Percentiles rank a stretch among this genome's conserved stretches.
Conservation (phyloP, 2,888 invertebrate species). For the Molorchus minor region DNA sequence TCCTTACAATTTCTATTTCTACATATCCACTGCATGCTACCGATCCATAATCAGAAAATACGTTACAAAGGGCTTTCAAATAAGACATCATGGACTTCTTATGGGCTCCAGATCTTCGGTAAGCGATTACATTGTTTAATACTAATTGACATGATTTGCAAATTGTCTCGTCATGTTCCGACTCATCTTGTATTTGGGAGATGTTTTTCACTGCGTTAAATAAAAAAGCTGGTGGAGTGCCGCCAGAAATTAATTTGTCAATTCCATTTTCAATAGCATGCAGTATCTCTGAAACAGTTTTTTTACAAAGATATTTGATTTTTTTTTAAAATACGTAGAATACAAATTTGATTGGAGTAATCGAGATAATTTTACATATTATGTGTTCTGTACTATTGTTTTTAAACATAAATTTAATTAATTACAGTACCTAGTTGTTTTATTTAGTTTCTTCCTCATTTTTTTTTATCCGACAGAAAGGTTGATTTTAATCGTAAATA, state of each 20-base stretch:
- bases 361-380: too few relatives aligned
- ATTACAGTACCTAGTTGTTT: too few relatives aligned
- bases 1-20: slow-evolving; percentile 48
- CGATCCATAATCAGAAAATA: slow-evolving; percentile 40
- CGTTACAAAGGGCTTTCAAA: slow-evolving; percentile 43
- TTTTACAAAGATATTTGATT: not conserved
- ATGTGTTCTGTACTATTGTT: too few relatives aligned
- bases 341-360: too few relatives aligned
- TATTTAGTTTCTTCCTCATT: too few relatives aligned
- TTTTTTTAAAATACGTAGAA: not conserved
- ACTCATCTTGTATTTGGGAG: not conserved
- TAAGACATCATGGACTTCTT: slow-evolving; percentile 38
- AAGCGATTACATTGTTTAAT: slow-evolving; percentile 34
- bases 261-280: not conserved
- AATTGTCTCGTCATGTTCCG: not conserved
- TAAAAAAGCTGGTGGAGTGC: not conserved
- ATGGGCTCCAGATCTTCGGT: slow-evolving; percentile 42
- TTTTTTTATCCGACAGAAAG: too few relatives aligned
- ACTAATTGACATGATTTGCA: slow-evolving; percentile 41
- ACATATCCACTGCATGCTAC: slow-evolving; percentile 45
- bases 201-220: slow-evolving; percentile 9
- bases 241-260: not conserved
- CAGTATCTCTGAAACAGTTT: slow-evolving; percentile 4
- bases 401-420: too few relatives aligned
- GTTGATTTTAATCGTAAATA: too few relatives aligned